Evolutionary conservation across 2,113 vertebrate genomes (phyloP).

Genomic region (Meleagris gallopavo): DNA sequence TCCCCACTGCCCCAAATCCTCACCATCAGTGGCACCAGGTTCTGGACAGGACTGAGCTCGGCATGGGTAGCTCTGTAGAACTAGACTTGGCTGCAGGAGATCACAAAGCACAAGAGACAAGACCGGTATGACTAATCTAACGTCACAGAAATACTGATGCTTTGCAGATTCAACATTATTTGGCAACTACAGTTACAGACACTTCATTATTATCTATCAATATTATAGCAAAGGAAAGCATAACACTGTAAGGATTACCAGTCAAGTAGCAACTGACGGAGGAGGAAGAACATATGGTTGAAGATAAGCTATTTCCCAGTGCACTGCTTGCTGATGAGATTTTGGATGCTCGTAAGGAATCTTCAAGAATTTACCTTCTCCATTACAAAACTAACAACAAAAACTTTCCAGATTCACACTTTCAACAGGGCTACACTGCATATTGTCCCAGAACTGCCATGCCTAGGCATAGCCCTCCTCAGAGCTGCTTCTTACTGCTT

Average conservation of each 20-base stretch:
- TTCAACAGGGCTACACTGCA: not conserved
- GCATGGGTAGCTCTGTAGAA: not conserved
- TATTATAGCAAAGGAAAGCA: not conserved
- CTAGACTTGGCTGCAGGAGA: not conserved
- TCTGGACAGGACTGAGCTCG: not conserved
- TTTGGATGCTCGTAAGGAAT: not conserved
- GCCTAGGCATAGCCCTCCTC: not conserved
- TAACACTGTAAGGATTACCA: not conserved
- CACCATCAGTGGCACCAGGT: not conserved
- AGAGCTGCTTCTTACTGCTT: not conserved
- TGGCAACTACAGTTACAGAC: not conserved
- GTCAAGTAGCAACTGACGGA: not conserved
- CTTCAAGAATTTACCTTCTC: not conserved
- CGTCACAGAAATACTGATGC: not conserved
- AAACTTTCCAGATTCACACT: rapidly evolving
- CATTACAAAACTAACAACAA: not conserved
- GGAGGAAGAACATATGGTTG: rapidly evolving
- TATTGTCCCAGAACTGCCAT: not conserved
- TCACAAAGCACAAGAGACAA: rapidly evolving
- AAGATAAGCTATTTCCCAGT: not conserved
- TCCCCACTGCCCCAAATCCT: not conserved
- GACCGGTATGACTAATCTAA: not conserved
- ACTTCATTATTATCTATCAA: not conserved
- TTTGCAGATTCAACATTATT: not conserved
- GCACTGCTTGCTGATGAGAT: not conserved